Percentiles rank a stretch among this genome's conserved stretches.
phyloP scores from a whole-genome alignment of 2,797 vertebrate genomes.

The Cossypha caffra region DNA sequence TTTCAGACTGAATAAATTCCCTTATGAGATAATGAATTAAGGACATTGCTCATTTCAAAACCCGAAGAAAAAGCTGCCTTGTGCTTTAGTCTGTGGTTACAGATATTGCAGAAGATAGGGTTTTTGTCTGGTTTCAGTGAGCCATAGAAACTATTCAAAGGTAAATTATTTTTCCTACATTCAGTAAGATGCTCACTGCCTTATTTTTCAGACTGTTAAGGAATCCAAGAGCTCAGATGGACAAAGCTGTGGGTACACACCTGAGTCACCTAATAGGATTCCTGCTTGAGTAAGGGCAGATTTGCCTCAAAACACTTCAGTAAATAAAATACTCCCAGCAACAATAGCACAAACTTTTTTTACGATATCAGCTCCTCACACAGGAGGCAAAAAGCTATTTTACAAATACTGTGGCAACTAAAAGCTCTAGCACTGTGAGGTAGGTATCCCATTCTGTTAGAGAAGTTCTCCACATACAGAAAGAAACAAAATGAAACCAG shows the following conservation, averaged over 20 bases:
- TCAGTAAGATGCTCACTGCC: neutral
- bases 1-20: neutral
- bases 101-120: neutral
- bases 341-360: neutral
- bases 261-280: neutral
- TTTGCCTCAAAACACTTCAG: neutral
- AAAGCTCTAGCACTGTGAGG: neutral
- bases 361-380: neutral
- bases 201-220: neutral
- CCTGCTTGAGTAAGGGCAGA: neutral
- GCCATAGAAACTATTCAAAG: neutral
- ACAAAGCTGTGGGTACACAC: neutral
- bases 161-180: neutral
- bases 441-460: neutral
- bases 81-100: neutral
- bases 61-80: neutral
- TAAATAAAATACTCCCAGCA: neutral
- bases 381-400: neutral
- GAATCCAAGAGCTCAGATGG: neutral
- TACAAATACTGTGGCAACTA: neutral
- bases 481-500: neutral
- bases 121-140: neutral
- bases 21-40: neutral
- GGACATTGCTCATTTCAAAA: neutral
- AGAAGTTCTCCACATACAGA: neutral